Base-by-base conservation (phyloP, 1,140 invertebrate species). In the Pantala flavescens region DNA sequence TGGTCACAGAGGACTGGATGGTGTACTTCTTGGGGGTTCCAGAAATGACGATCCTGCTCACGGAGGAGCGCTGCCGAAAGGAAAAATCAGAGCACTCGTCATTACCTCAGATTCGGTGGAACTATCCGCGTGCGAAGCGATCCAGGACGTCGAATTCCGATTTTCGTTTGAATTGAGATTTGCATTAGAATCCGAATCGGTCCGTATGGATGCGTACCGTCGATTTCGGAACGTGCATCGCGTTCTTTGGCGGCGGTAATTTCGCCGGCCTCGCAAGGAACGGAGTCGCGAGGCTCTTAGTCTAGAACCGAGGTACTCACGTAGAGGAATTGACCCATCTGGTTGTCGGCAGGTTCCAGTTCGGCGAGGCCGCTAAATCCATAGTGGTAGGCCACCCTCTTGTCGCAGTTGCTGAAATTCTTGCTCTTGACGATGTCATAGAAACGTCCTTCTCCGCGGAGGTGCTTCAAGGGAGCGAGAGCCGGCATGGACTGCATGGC, bases 371-470 rank as follows among this genome's bases (percentile, higher is more conserved):
- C 81, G 23, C 82, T 84, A 42, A 89, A 82, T 72, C 89, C 89
- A 77, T 84, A 88, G 78, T 89, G 85, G 77, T 89, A 90, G 11
- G 81, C 83, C n/a, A 87, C 81, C 75, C 84, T 82, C 73, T 86
- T 82, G 10, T 88, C 84, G 79, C 88, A 88, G 49, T 87, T 87
- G 23, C 81, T 85, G 78, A 87, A 90, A 81, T 91, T 88, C 77
- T 86, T 89, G 70, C 84, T 87, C 79, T 91, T 91, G 16, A 85
- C 84, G 43, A 92, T 84, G 75, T 89, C 85, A 72, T 89, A 84
- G 19, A 84, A 71, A 24, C 82, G 75, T 12, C 84, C 85, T 1
- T 88, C 82, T 14, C 81, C 80, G 0, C 78, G 79, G 14, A 79
- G 74, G 24, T 79, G 55, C 0, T 82, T 82, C 24, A 85, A 80